These are phyloP conservation scores for Crax fasciolata DNA, from an alignment of 2,797 vertebrate species.

Conservation along the genomic window DNA sequence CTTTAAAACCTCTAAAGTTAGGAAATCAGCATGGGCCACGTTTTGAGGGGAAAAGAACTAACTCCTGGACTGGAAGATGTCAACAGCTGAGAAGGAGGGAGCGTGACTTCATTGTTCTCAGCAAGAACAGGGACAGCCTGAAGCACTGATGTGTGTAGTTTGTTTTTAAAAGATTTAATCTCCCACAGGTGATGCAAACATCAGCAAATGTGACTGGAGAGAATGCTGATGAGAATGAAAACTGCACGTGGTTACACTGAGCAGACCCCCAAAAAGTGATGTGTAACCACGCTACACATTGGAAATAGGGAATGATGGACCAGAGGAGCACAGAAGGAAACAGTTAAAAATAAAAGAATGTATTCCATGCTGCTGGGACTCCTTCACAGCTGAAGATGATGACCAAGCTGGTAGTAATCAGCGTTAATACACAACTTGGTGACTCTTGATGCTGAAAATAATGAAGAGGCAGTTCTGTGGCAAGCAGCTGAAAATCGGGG, in stretches of 20 bases:
- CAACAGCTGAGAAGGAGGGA: background rate
- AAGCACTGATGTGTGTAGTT: accelerated
- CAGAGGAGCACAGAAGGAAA: background rate
- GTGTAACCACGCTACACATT: accelerated
- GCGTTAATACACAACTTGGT: background rate
- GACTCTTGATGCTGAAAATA: accelerated
- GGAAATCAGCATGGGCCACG: too few species aligned
- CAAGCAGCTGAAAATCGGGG: accelerated
- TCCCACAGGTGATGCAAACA: background rate
- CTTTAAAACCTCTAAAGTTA: accelerated
- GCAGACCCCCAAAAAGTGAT: background rate
- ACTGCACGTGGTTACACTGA: background rate
- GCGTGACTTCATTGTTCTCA: accelerated
- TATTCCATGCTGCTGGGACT: accelerated
- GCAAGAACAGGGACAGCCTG: background rate
- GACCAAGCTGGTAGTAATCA: accelerated
- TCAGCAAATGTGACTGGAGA: too few species aligned
- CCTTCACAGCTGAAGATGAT: background rate
- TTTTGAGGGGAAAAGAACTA: background rate
- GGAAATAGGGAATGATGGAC: accelerated
- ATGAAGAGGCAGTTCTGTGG: accelerated
- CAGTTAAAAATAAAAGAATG: background rate
- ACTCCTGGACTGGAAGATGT: background rate
- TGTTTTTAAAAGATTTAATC: background rate
- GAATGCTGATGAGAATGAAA: background rate